Base-by-base conservation (phyloP, 2,888 invertebrate species). In the Lottia gigantea region DNA sequence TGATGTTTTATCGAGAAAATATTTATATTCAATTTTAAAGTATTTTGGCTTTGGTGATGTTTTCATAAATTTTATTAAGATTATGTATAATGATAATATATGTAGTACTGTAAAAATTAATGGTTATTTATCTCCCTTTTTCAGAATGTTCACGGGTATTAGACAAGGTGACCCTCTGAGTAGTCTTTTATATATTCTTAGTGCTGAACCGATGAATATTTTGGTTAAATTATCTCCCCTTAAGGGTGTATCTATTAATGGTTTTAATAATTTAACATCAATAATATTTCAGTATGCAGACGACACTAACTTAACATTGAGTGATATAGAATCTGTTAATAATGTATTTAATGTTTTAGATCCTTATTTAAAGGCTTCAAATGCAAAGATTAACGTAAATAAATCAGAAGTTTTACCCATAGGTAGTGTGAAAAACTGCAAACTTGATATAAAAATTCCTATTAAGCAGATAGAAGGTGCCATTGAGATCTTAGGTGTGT, bases 1-100 rank as follows among this genome's bases (percentile, higher is more conserved):
- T 49, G 78, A 80, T 67, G 63, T 78, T 46, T 78, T 79, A 12
- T 73, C 69, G 31, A 74, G 75, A 62, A 66, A 71, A 14, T 79
- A 71, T 71, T 26, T 80, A 46, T 76, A 72, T 71, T 64, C 46
- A 25, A 26, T 66, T 11, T 47, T 66, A 23, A 47, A 47, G 47
- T 26, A 66, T 47, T 23, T 47, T 46, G 49, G 49, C 15, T 66
- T 66, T 66, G 66, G 66, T 47, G 49, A 66, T 66, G 8, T 25
- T 46, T 66, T 66, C 26, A 66, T 66, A 4, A 47, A 46, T 46
- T 66, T 46, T 46, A 47, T 66, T 23, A 47, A 26, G 23, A 66
- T 66, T n/a, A 6, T 66, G 25, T 66, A 66, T 47, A 46, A 46
- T 46, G 31, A 31, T 31, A 49, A 15, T 46, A 68, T 75, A 62